Conservation (phyloP, 2,888 invertebrate genomes). For the Sycophila texana region DNA sequence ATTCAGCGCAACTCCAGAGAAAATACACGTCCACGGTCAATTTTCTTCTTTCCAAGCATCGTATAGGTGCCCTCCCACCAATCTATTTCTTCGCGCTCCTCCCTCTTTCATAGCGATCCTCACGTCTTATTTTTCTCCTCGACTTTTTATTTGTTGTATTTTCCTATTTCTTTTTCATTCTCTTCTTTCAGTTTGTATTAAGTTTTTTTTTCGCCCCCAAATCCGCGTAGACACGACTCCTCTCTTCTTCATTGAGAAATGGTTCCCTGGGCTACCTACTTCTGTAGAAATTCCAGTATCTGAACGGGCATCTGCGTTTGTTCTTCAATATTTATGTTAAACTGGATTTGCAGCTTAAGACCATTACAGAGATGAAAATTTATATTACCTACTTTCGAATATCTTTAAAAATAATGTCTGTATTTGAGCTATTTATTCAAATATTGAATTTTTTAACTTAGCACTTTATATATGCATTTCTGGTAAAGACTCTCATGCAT, state of each 20-base stretch:
- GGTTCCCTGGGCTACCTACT: constrained; percentile 2
- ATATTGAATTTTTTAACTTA: too few relatives aligned
- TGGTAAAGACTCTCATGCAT: too few relatives aligned
- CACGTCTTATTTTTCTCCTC: not conserved
- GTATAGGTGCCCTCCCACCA: not conserved
- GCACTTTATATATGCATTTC: too few relatives aligned
- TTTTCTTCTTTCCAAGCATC: not conserved
- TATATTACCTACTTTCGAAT: not conserved
- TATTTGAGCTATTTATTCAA: too few relatives aligned
- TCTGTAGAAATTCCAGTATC: constrained; percentile 30
- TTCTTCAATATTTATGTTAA: constrained; percentile 35
- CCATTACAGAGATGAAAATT: constrained; percentile 24
- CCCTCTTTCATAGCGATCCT: not conserved
- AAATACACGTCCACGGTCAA: constrained; percentile 1
- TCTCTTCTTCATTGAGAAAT: constrained; percentile 16
- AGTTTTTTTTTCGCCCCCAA: constrained; percentile 4
- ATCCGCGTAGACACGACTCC: not conserved
- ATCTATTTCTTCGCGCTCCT: constrained; percentile 10
- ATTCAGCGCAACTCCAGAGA: constrained; percentile 35
- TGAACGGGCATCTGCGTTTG: constrained; percentile 23
- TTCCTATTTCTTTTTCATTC: constrained; percentile 26
- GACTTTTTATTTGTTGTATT: constrained; percentile 1
- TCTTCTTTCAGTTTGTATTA: not conserved
- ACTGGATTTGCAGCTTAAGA: constrained; percentile 6
- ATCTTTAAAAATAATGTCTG: too few relatives aligned